phyloP scores from a whole-genome alignment of 2,797 vertebrate species.

The Mormyrus proboscirostris region DNA sequence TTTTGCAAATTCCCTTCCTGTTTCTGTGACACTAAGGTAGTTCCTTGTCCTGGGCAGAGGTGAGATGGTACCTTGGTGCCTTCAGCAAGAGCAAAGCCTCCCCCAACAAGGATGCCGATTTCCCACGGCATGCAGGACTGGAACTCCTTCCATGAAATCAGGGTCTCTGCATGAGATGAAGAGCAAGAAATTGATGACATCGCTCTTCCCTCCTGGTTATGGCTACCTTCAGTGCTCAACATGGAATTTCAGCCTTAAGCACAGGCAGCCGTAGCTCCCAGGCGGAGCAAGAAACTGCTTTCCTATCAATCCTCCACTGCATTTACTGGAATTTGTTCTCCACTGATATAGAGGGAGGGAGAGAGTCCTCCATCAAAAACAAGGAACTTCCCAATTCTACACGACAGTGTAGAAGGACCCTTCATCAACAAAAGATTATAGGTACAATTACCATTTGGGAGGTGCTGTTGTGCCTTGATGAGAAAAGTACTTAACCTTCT shows the following conservation, averaged over 20 bases:
- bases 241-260: background rate
- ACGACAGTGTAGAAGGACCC: background rate
- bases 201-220: slow-evolving; percentile 35
- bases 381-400: background rate
- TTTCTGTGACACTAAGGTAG: background rate
- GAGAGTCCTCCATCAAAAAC: background rate
- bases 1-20: background rate
- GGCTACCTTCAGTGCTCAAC: slow-evolving; percentile 42
- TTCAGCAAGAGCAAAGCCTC: slow-evolving; percentile 86
- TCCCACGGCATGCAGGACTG: slow-evolving; percentile 88
- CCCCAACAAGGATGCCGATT: slow-evolving; percentile 81
- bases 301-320: background rate
- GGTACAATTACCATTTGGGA: background rate
- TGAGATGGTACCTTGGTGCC: slow-evolving; percentile 72
- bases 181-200: slow-evolving; percentile 39
- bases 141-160: slow-evolving; percentile 90
- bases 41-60: slow-evolving; percentile 12
- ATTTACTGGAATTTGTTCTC: background rate
- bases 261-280: background rate
- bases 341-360: background rate
- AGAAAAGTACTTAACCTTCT: background rate
- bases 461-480: background rate
- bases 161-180: slow-evolving; percentile 48
- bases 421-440: background rate
- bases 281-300: background rate